A percentile compares a stretch with the other conserved stretches of the same genome.
phyloP scores from a whole-genome alignment of 1,140 invertebrate species.

The Cherax destructor region DNA sequence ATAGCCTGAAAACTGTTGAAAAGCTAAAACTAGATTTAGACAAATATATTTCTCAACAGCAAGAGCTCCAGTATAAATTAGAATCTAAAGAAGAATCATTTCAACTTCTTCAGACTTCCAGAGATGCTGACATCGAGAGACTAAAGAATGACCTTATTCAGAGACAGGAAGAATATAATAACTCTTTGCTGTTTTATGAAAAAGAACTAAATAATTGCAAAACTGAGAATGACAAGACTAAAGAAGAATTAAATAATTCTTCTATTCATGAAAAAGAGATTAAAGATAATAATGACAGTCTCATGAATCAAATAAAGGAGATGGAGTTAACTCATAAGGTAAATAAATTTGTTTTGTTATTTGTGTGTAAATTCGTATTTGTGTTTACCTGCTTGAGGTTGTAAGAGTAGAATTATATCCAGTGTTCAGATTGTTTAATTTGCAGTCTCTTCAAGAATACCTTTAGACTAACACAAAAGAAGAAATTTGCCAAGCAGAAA shows the following conservation, averaged over 20 bases:
- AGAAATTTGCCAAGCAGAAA: too few species aligned
- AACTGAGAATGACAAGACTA: not conserved
- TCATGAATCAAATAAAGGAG: not conserved
- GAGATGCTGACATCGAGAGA: not conserved
- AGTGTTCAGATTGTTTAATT: too few species aligned
- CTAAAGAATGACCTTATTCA: not conserved
- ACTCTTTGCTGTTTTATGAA: not conserved
- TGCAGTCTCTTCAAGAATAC: too few species aligned
- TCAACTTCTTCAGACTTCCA: not conserved
- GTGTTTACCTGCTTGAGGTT: too few species aligned
- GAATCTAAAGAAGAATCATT: not conserved
- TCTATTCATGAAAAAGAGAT: not conserved
- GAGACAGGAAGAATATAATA: not conserved
- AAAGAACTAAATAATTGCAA: not conserved
- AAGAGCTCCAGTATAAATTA: not conserved
- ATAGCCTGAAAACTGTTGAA: not conserved
- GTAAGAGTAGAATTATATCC: too few species aligned
- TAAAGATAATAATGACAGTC: not conserved
- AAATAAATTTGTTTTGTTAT: too few species aligned
- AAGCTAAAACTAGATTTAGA: not conserved
- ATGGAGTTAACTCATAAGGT: not conserved
- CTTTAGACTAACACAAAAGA: too few species aligned
- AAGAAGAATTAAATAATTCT: conserved; percentile 6
- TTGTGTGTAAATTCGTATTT: too few species aligned
- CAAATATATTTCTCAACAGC: not conserved